Conservation (phyloP, 2,797 vertebrate species). For the Halcyon leucocephala region DNA sequence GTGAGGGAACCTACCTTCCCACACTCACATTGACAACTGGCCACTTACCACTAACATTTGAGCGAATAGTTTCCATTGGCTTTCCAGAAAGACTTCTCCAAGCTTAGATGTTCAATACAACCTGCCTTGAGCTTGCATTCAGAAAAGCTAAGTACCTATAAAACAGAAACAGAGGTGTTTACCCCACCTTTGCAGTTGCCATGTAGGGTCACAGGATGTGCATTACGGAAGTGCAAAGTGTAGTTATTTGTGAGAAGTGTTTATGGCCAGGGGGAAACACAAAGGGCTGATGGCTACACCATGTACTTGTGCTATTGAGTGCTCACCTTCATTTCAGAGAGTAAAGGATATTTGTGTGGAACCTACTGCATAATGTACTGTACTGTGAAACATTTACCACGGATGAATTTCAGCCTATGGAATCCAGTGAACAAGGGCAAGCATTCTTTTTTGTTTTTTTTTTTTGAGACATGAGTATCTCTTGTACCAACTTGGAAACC, state of each 20-base stretch:
- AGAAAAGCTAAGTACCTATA: background rate
- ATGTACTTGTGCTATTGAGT: background rate
- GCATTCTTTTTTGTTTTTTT: background rate
- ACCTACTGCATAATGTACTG: background rate
- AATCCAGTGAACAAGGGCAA: background rate
- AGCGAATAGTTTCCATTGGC: background rate
- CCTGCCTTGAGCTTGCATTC: background rate
- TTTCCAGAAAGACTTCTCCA: background rate
- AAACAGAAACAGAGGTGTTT: background rate
- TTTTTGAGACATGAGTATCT: background rate
- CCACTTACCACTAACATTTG: background rate
- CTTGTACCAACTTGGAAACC: background rate
- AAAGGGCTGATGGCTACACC: background rate
- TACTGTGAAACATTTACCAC: background rate
- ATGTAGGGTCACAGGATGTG: background rate
- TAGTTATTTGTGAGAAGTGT: conserved; percentile 1
- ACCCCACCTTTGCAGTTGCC: background rate
- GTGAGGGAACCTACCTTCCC: background rate
- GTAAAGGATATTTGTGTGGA: background rate
- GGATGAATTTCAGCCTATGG: background rate
- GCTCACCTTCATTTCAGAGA: background rate
- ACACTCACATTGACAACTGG: background rate
- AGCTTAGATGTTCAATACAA: background rate
- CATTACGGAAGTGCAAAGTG: background rate
- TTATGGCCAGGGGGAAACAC: background rate